phyloP scores from a whole-genome alignment of 2,797 vertebrate genomes.

The Channa striata region DNA sequence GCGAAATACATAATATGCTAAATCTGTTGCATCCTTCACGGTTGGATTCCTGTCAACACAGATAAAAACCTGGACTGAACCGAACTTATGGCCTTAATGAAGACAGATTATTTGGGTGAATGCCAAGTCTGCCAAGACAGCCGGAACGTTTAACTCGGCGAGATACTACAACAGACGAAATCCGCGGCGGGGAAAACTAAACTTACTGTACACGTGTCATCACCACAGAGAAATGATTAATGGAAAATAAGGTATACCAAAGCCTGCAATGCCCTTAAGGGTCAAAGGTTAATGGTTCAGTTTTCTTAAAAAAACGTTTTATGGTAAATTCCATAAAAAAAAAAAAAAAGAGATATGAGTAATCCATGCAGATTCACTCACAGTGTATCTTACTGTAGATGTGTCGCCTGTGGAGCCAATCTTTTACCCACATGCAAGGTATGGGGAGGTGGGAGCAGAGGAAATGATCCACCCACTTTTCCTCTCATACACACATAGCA shows the following conservation, averaged over 20 bases:
- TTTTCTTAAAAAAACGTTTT: neutral
- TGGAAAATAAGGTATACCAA: neutral
- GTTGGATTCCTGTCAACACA: constrained; percentile 50
- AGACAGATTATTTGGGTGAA: constrained; percentile 63
- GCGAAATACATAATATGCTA: constrained; percentile 33
- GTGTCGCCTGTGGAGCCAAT: neutral
- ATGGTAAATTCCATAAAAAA: constrained; percentile 32
- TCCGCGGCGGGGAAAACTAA: constrained; percentile 27
- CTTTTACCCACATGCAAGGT: constrained; percentile 11
- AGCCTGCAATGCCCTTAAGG: constrained; percentile 5
- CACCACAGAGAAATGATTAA: neutral
- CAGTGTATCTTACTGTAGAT: constrained; percentile 5
- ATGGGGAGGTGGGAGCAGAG: constrained; percentile 48
- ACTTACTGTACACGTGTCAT: constrained; percentile 52
- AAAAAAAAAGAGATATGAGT: constrained; percentile 1
- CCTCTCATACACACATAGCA: constrained; percentile 26
- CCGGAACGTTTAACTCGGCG: constrained; percentile 35
- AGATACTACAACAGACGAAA: constrained; percentile 26
- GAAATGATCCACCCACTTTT: constrained; percentile 59
- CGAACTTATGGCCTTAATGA: constrained; percentile 58
- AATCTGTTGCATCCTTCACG: constrained; percentile 62
- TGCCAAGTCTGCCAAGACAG: constrained; percentile 33
- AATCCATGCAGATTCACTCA: neutral
- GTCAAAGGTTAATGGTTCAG: constrained; percentile 23
- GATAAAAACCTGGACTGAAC: constrained; percentile 49